A percentile compares a stretch with the other conserved stretches of the same genome.
These are phyloP conservation scores for Piprites chloris DNA, from an alignment of 2,113 vertebrate species.

Conservation along the genomic window DNA sequence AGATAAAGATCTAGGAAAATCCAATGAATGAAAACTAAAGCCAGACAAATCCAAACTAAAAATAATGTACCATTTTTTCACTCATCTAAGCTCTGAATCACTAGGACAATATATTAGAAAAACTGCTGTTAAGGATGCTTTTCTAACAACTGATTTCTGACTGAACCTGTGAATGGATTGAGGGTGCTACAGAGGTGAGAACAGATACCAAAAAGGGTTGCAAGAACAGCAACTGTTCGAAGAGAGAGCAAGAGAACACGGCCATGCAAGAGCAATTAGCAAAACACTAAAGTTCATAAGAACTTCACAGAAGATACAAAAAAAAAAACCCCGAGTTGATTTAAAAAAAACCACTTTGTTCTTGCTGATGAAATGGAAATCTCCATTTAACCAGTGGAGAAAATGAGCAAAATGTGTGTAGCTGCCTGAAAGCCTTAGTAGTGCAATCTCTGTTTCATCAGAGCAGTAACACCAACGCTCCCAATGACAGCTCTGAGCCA, in stretches of 20 bases:
- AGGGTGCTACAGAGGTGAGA: not conserved
- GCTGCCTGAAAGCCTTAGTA: not conserved
- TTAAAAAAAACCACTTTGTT: not conserved
- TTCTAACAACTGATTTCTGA: not conserved
- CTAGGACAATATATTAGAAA: not conserved
- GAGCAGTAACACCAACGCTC: not conserved
- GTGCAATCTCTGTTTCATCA: not conserved
- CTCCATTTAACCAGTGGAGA: not conserved
- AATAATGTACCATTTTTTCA: not conserved
- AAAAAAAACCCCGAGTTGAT: not conserved
- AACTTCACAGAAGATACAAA: not conserved
- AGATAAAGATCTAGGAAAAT: not conserved
- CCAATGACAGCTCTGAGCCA: not conserved
- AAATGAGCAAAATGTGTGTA: not conserved
- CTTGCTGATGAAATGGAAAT: not conserved
- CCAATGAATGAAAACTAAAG: not conserved
- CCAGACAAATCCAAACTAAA: not conserved
- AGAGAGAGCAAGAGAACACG: not conserved
- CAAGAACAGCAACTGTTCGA: not conserved
- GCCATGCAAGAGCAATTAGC: not conserved
- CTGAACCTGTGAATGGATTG: not conserved
- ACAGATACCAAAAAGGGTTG: not conserved
- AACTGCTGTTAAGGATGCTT: not conserved
- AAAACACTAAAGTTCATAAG: not conserved
- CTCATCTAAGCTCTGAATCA: not conserved